phyloP scores from a whole-genome alignment of 2,797 vertebrate species.

The Eulemur coronatus region DNA sequence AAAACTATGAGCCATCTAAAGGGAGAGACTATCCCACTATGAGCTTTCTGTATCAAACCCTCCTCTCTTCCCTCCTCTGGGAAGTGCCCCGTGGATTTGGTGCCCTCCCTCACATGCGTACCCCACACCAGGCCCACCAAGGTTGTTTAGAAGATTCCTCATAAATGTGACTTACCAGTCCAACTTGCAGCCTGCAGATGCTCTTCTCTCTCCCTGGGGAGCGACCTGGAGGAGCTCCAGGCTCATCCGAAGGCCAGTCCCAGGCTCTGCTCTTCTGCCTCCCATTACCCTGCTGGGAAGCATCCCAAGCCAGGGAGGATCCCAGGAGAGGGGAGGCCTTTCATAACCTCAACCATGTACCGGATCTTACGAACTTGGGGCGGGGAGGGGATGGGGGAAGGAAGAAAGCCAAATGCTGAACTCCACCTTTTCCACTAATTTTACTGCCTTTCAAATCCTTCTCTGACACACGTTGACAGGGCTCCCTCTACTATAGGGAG shows the following conservation, averaged over 20 bases:
- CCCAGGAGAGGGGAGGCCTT: not conserved
- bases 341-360: not conserved
- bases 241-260: not conserved
- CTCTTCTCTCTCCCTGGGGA: not conserved
- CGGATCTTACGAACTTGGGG: not conserved
- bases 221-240: not conserved
- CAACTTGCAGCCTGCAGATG: not conserved
- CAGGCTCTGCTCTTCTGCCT: not conserved
- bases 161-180: not conserved
- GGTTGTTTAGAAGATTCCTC: not conserved
- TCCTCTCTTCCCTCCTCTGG: not conserved
- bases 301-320: not conserved
- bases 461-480: not conserved
- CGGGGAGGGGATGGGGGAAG: too few species aligned
- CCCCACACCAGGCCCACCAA: not conserved
- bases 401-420: not conserved
- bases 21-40: not conserved
- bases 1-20: not conserved
- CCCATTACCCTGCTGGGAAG: not conserved
- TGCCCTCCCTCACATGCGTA: fast-evolving
- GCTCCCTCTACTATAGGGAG: not conserved
- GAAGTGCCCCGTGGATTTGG: not conserved
- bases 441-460: not conserved
- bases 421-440: not conserved
- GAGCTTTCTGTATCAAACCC: not conserved